Conservation (phyloP, 2,113 vertebrate species). For the Rhegmatorhina hoffmannsi region DNA sequence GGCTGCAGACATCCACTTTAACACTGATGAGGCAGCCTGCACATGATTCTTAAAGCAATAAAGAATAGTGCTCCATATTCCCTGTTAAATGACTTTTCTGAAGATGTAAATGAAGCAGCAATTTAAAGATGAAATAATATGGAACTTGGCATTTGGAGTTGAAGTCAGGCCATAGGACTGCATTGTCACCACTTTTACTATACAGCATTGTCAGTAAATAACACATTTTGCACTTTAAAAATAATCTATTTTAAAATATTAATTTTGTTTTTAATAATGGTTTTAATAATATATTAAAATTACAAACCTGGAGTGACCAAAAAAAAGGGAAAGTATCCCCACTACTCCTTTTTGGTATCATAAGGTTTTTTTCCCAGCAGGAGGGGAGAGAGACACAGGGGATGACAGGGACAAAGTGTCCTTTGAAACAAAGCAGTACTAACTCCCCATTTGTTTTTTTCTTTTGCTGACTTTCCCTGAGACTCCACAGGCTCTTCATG, state of each 20-base stretch:
- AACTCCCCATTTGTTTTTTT: neutral
- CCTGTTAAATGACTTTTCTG: neutral
- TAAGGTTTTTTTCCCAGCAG: neutral
- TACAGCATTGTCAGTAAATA: neutral
- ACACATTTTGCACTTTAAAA: neutral
- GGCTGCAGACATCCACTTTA: neutral
- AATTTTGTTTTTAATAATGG: neutral
- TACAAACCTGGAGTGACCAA: neutral
- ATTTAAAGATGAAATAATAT: neutral
- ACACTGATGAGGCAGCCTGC: neutral
- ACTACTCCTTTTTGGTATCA: rapidly evolving
- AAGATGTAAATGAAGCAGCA: neutral
- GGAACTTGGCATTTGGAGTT: neutral
- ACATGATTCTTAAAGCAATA: neutral
- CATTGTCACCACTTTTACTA: neutral
- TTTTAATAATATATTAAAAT: neutral
- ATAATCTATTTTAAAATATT: neutral
- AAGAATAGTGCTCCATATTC: neutral
- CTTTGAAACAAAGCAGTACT: neutral
- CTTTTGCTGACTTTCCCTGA: neutral
- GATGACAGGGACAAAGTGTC: neutral
- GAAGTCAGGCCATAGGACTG: neutral
- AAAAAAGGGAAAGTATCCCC: neutral
- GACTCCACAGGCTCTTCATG: neutral
- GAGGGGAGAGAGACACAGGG: neutral